Conservation (phyloP, 2,113 vertebrate genomes). For the Geococcyx californianus region DNA sequence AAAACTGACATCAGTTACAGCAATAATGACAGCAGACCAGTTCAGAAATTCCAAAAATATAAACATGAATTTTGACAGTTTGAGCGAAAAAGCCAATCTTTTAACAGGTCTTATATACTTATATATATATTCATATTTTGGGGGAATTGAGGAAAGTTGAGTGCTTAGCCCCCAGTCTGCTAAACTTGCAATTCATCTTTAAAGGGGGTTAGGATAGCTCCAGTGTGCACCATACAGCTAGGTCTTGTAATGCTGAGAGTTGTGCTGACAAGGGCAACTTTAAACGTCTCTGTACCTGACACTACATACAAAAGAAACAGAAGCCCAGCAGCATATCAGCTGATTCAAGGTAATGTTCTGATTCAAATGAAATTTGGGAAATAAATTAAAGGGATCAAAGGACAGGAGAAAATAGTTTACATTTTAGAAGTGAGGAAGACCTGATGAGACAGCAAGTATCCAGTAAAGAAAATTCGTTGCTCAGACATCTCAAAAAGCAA, state of each 20-base stretch:
- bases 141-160: background rate
- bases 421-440: slow-evolving; percentile 12
- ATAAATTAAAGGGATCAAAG: slow-evolving; percentile 44
- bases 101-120: background rate
- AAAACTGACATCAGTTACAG: background rate
- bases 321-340: background rate
- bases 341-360: background rate
- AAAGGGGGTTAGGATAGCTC: slow-evolving; percentile 7
- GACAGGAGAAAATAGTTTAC: background rate
- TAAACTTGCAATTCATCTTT: background rate
- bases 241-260: background rate
- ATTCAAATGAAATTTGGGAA: slow-evolving; percentile 30
- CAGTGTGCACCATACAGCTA: background rate
- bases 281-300: background rate
- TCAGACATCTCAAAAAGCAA: background rate
- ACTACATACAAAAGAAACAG: slow-evolving; percentile 17
- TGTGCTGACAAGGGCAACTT: background rate
- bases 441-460: slow-evolving; percentile 51
- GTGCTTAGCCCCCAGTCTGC: background rate
- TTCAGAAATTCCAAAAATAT: background rate
- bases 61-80: background rate
- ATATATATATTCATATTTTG: background rate
- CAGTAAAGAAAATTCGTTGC: background rate
- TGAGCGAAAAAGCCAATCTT: background rate
- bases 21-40: background rate